Evolutionary conservation across 2,113 vertebrate genomes (phyloP).

Genomic region (Apteryx owenii): DNA sequence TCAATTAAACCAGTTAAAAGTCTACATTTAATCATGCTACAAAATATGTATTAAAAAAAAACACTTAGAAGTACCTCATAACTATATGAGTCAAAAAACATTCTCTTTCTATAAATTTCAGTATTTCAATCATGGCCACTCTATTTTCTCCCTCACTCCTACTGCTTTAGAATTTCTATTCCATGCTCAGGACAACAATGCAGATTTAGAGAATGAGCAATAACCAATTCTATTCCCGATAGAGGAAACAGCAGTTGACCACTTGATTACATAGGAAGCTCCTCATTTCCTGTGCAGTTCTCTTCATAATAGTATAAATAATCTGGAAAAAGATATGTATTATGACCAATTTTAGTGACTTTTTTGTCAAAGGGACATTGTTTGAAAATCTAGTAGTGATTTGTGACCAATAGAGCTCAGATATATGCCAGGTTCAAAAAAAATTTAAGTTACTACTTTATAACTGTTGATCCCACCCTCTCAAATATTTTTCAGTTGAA

Average conservation of each 20-base stretch:
- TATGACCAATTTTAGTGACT: not conserved
- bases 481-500: not conserved
- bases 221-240: not conserved
- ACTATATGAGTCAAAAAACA: not conserved
- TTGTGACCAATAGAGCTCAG: not conserved
- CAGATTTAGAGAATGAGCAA: not conserved
- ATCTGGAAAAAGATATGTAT: not conserved
- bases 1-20: not conserved
- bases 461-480: not conserved
- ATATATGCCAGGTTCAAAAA: not conserved
- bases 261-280: constrained; percentile 66
- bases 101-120: not conserved
- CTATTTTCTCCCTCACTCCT: not conserved
- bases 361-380: not conserved
- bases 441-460: not conserved
- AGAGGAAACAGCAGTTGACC: constrained; percentile 53
- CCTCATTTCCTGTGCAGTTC: constrained; percentile 59
- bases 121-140: not conserved
- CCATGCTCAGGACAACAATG: not conserved
- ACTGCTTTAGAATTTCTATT: not conserved
- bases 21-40: not conserved
- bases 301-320: constrained; percentile 27
- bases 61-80: not conserved
- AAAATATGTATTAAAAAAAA: not conserved
- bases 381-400: not conserved